Evolutionary conservation across 1,140 invertebrate species (phyloP), one percentile per base, ranked within the genome.

Genomic region (Sycophaga agraensis): DNA sequence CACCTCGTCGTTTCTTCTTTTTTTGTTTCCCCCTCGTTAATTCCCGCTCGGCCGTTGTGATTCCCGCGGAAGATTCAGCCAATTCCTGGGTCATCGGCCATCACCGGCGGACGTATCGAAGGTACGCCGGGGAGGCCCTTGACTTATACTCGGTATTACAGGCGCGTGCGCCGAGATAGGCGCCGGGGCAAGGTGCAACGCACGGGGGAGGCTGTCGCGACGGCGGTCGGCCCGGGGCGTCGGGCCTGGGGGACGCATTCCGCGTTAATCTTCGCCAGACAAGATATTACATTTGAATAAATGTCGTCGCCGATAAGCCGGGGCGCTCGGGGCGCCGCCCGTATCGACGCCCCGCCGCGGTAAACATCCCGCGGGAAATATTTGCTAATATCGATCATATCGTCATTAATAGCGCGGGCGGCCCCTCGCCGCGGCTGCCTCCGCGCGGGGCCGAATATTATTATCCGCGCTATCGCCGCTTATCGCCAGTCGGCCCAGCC

Each of bases 261-360:
- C 66, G 62, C 60, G 14, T 28, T 77, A 79, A 79, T 79, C 76
- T 79, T 79, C 76, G 67, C 69, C 70, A 74, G 70, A 71, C 75
- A 70, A 78, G 76, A 78, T 79, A 79, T 80, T 78, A 79, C 78
- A 80, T 80, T 80, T 80, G 78, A 80, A 80, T 80, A 80, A 80
- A 79, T 73, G 77, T 77, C 74, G 73, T 26, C 50, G 58, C 69
- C 73, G 75, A 77, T 79, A 78, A 70, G 63, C 66, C 24, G 24
- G 22, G 4, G 35, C 5, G 8, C 40, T 42, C 26, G 11, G 28
- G 11, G 28, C 28, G 5, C 14, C 16, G 40, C 26, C 12, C 21
- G 28, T 37, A 49, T 37, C 21, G 43, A 37, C 54, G 40, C 4
- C n/a, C 5, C 4, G 17, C 40, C 11, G 16, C 5, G 57, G 60